Evolutionary conservation across 2,113 vertebrate genomes (phyloP).

Genomic region (Natator depressus): DNA sequence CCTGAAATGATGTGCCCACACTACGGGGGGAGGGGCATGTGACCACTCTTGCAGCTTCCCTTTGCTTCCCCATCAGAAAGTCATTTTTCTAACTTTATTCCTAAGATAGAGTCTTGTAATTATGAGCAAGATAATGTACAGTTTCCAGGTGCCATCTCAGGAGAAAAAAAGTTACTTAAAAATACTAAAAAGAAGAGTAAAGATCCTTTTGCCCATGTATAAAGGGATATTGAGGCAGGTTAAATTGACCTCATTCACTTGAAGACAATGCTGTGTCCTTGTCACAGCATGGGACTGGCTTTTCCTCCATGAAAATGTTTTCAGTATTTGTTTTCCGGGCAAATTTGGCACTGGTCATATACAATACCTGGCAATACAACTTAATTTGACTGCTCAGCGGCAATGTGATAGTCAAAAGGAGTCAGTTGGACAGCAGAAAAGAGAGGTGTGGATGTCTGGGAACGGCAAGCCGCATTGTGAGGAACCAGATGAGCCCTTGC

Average conservation of each 20-base stretch:
- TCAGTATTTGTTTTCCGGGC: background rate
- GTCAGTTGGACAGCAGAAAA: background rate
- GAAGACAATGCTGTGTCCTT: background rate
- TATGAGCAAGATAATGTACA: too few relatives aligned
- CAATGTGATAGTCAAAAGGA: background rate
- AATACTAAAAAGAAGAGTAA: background rate
- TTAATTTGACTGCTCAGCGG: background rate
- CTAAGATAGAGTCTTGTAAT: too few relatives aligned
- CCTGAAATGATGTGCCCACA: too few relatives aligned
- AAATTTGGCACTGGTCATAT: background rate
- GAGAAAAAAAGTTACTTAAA: background rate
- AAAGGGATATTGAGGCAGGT: background rate
- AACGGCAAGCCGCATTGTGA: background rate
- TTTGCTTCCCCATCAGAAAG: too few relatives aligned
- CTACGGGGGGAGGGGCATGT: too few relatives aligned
- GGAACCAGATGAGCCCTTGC: background rate
- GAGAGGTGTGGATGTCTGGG: background rate
- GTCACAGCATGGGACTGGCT: background rate
- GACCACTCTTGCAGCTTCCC: too few relatives aligned
- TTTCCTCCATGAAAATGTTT: background rate
- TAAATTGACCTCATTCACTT: background rate
- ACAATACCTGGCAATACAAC: rapidly evolving
- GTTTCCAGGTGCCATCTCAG: background rate
- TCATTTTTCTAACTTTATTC: too few relatives aligned
- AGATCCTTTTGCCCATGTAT: background rate